phyloP scores from a whole-genome alignment of 2,113 vertebrate genomes.

The Potamarius usumacintae region DNA sequence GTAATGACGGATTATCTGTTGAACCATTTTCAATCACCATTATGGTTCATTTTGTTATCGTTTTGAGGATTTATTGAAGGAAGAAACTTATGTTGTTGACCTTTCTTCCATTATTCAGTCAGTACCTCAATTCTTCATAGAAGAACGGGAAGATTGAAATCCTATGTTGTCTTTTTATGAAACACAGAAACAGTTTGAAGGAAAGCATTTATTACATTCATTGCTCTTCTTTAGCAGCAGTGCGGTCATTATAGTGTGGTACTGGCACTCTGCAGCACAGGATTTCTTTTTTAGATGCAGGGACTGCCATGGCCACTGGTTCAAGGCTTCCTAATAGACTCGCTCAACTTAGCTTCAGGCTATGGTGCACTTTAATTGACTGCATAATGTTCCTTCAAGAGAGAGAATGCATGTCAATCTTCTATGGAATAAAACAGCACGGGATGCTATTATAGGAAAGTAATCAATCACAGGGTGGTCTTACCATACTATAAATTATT shows the following conservation, averaged over 20 bases:
- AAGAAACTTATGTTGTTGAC: not conserved
- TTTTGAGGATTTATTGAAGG: not conserved
- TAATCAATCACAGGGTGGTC: not conserved
- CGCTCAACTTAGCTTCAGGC: not conserved
- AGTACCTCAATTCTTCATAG: not conserved
- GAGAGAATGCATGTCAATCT: not conserved
- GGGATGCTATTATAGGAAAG: not conserved
- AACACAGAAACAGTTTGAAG: not conserved
- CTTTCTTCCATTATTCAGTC: not conserved
- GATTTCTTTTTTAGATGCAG: not conserved
- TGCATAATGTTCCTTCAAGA: not conserved
- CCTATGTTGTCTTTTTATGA: not conserved
- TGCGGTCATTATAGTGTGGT: not conserved
- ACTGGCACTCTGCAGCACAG: not conserved
- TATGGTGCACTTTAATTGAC: slow-evolving; percentile 4
- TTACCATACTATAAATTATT: not conserved
- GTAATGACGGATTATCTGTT: not conserved
- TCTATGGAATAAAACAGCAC: not conserved
- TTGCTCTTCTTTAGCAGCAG: not conserved
- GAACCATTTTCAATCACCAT: slow-evolving; percentile 6
- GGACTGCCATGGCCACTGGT: not conserved
- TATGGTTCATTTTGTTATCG: not conserved
- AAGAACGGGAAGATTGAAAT: not conserved
- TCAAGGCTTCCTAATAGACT: not conserved
- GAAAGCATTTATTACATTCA: not conserved